phyloP scores from a whole-genome alignment of 2,113 vertebrate genomes.

The Mirza zaza region DNA sequence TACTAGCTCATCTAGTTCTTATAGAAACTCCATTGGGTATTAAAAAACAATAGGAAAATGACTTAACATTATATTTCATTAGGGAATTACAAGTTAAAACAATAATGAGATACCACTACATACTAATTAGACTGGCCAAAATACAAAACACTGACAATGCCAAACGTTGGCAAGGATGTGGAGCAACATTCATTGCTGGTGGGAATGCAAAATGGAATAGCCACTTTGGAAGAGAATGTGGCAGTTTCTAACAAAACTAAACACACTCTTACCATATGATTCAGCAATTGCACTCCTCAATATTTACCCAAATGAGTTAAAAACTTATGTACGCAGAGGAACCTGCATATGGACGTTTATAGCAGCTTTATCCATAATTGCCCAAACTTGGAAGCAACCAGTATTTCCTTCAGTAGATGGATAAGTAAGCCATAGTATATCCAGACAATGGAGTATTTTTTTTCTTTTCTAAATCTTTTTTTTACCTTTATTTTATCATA shows the following conservation, averaged over 20 bases:
- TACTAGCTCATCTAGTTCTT: background rate
- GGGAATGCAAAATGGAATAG: fast-evolving
- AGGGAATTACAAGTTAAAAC: background rate
- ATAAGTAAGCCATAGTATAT: background rate
- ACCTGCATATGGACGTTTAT: background rate
- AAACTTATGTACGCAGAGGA: background rate
- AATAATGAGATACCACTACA: too few relatives aligned
- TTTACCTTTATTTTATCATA: too few relatives aligned
- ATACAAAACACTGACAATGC: background rate
- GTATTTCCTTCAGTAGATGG: too few relatives aligned
- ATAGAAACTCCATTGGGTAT: background rate
- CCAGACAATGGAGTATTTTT: background rate
- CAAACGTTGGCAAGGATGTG: background rate
- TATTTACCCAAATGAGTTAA: background rate
- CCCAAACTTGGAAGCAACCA: background rate
- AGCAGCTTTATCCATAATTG: background rate
- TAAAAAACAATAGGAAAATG: background rate
- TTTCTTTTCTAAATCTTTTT: too few relatives aligned
- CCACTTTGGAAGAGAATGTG: background rate
- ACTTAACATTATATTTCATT: background rate
- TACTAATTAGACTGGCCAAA: too few relatives aligned
- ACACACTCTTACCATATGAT: background rate
- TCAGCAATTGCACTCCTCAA: fast-evolving
- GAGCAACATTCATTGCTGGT: background rate
- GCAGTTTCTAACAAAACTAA: background rate